A percentile compares a stretch with the other conserved stretches of the same genome.
Conservation (phyloP, 2,797 vertebrate species). For the Anguilla anguilla region DNA sequence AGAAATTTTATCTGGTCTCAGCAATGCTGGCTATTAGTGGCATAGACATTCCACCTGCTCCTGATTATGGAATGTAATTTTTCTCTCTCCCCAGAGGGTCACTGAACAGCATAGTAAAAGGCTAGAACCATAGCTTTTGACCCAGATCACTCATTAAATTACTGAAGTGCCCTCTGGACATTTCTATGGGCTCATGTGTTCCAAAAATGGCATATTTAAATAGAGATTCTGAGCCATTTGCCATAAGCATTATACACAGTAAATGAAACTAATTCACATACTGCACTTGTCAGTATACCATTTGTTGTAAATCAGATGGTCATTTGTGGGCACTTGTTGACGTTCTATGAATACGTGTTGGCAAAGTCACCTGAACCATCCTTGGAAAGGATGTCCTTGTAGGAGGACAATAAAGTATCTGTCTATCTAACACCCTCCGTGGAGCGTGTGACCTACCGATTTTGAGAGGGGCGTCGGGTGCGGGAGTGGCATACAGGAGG, state of each 20-base stretch:
- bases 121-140: not conserved
- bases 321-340: not conserved
- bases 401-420: not conserved
- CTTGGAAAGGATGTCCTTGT: not conserved
- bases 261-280: not conserved
- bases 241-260: not conserved
- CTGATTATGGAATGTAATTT: not conserved
- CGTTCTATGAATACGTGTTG: not conserved
- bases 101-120: not conserved
- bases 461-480: conserved; percentile 84
- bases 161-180: not conserved
- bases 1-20: not conserved
- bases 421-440: not conserved
- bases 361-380: conserved; percentile 1
- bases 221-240: not conserved
- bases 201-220: not conserved
- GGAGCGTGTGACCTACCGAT: conserved; percentile 68
- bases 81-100: not conserved
- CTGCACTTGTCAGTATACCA: not conserved
- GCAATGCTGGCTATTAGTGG: not conserved
- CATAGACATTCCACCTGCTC: not conserved
- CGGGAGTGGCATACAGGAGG: conserved; percentile 84
- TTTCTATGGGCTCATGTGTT: not conserved
- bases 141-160: not conserved
- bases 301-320: not conserved